These are phyloP conservation scores for Doris montereyensis DNA, from an alignment of 2,888 invertebrate genomes.

Conservation along the genomic window DNA sequence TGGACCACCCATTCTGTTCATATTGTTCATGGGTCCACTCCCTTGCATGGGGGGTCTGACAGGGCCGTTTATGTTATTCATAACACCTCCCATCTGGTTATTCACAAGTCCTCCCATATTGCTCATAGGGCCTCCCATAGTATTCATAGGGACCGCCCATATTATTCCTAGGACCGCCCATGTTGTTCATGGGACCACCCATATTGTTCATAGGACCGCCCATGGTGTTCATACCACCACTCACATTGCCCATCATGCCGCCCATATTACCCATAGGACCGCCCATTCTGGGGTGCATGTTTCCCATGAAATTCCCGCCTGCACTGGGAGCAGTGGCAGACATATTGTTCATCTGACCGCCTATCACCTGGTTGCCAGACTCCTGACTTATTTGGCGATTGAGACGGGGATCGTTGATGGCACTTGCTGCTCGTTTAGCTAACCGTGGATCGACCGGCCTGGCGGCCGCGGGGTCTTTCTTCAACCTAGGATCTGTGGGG, in stretches of 20 bases:
- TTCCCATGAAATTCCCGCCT: background rate
- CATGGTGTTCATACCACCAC: background rate
- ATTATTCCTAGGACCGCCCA: conserved; percentile 2
- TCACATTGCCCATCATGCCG: background rate
- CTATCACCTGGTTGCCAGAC: conserved; percentile 15
- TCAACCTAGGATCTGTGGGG: background rate
- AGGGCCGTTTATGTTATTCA: background rate
- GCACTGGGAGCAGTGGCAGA: background rate
- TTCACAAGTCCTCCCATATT: background rate
- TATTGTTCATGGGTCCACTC: background rate
- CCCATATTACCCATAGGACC: conserved; percentile 2
- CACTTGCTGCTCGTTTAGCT: background rate
- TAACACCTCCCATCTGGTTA: background rate
- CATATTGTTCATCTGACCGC: background rate
- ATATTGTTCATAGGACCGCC: background rate
- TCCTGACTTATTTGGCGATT: conserved; percentile 34
- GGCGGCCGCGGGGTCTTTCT: conserved; percentile 16
- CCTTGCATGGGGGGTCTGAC: background rate
- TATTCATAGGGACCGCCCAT: background rate
- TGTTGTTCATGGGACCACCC: conserved; percentile 8
- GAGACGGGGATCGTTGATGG: conserved; percentile 25
- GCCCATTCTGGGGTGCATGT: background rate
- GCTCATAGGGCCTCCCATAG: background rate
- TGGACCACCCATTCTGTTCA: conserved; percentile 15
- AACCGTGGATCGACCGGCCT: conserved; percentile 2